A percentile compares a stretch with the other conserved stretches of the same genome.
Evolutionary conservation across 2,888 invertebrate genomes (phyloP).

Genomic region (Rhagium mordax): DNA sequence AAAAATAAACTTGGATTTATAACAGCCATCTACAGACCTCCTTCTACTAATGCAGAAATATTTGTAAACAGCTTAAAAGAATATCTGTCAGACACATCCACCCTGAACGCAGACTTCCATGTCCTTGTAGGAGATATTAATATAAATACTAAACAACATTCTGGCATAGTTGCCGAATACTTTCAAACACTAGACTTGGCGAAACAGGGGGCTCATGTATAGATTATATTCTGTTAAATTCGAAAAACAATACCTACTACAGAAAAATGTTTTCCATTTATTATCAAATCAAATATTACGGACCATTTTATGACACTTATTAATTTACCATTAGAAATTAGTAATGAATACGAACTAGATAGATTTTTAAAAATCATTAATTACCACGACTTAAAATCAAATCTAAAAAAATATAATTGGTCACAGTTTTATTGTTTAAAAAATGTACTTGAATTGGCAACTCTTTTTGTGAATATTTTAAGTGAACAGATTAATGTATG

Average conservation of each 20-base stretch:
- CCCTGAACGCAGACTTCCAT: background rate
- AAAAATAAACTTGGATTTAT: background rate
- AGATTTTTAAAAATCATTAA: background rate
- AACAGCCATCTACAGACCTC: background rate
- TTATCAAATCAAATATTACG: background rate
- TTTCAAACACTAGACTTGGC: no score
- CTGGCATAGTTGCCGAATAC: background rate
- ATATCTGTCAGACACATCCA: background rate
- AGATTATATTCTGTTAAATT: no score
- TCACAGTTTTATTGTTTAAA: background rate
- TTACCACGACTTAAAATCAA: background rate
- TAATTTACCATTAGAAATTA: background rate
- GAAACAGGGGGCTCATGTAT: no score
- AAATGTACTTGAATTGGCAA: background rate
- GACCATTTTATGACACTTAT: background rate
- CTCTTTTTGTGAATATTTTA: background rate
- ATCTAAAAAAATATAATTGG: constrained; percentile 1
- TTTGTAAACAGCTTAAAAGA: background rate
- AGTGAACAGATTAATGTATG: background rate
- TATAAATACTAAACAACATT: background rate
- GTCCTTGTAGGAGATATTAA: background rate
- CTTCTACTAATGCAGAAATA: background rate
- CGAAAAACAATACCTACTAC: background rate
- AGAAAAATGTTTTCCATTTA: background rate
- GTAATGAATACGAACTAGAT: background rate